Conservation (phyloP, 1,140 invertebrate species). For the Drosophila dunni region DNA sequence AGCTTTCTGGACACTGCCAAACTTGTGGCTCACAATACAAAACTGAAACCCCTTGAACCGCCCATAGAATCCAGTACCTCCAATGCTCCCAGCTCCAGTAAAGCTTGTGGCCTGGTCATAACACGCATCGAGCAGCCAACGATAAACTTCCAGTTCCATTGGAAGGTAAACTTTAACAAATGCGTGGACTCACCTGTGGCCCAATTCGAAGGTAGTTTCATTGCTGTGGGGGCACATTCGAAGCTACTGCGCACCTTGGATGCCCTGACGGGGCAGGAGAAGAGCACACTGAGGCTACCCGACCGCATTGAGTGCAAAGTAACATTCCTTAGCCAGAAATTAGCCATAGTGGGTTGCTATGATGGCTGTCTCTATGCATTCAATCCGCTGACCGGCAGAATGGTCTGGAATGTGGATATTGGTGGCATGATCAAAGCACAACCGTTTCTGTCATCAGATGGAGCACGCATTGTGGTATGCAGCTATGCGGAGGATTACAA, state of each 20-base stretch:
- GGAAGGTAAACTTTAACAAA: constrained; percentile 85
- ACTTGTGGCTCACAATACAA: constrained; percentile 57
- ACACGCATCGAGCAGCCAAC: constrained; percentile 54
- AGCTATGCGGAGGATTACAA: constrained; percentile 77
- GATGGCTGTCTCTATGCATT: constrained; percentile 86
- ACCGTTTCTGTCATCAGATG: constrained; percentile 56
- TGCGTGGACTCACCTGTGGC: constrained; percentile 86
- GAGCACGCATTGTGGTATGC: constrained; percentile 59
- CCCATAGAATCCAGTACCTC: background rate
- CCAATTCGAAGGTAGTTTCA: constrained; percentile 57
- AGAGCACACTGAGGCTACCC: constrained; percentile 84
- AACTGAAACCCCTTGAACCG: constrained; percentile 54
- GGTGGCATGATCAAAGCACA: constrained; percentile 86
- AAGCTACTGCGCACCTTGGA: constrained; percentile 62
- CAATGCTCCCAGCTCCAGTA: background rate
- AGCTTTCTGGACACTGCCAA: constrained; percentile 56
- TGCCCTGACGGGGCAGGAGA: constrained; percentile 46
- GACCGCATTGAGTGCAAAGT: constrained; percentile 87
- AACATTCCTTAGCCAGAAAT: constrained; percentile 61
- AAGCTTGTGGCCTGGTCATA: constrained; percentile 40
- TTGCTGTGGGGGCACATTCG: constrained; percentile 77
- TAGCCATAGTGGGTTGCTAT: constrained; percentile 86
- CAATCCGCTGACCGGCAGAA: constrained; percentile 78
- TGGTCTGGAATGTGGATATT: constrained; percentile 85
- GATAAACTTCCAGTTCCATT: constrained; percentile 63